Evolutionary conservation across 2,113 vertebrate genomes (phyloP), one percentile per base, ranked within the genome.

Genomic region (Pithys albifrons): DNA sequence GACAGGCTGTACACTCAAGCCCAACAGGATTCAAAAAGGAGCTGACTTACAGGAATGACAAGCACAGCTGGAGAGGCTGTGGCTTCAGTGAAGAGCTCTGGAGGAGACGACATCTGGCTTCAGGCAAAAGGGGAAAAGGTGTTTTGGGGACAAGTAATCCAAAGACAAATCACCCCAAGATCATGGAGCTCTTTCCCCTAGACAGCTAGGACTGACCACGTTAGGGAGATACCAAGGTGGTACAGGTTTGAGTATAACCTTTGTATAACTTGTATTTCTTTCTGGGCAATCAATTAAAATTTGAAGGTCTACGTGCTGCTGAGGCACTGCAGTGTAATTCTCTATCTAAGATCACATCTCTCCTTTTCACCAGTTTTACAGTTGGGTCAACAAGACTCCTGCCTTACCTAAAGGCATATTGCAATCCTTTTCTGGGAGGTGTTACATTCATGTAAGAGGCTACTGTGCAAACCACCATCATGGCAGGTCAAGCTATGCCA

Each of bases 61-160:
- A 18, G 31, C 19, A 2, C 10, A 75, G 69, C 79, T 66, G 55
- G 10, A 33, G 23, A 3, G 2, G 20, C 70, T 1, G 0, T 25
- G 37, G 66, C 17, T 19, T 35, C 45, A 3, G 33, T 17, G 45
- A 80, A 70, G 27, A 77, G 23, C 59, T 66, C 59, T 31, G 72
- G 69, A n/a, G 58, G 27, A 59, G 45, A 49, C 45, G 39, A 45
- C 24, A n/a, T 37, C 25, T 70, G 39, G 31, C 65, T 75, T 81
- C 41, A 70, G 64, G 24, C 25, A 31, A 49, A 61, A 76, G 15
- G 11, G 7, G 11, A 58, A 54, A 46, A 81, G 24, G 28, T 69
- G 12, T 31, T 49, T 41, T 69, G 49, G 16, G 58, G 4, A 61
- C 37, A 74, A 37, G 29, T 39, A 20, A 14, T 10, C 31, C n/a